phyloP scores from a whole-genome alignment of 30 jellyfish, hydroid and myxozoan genomes.

The Pseudorhiza aurosa region DNA sequence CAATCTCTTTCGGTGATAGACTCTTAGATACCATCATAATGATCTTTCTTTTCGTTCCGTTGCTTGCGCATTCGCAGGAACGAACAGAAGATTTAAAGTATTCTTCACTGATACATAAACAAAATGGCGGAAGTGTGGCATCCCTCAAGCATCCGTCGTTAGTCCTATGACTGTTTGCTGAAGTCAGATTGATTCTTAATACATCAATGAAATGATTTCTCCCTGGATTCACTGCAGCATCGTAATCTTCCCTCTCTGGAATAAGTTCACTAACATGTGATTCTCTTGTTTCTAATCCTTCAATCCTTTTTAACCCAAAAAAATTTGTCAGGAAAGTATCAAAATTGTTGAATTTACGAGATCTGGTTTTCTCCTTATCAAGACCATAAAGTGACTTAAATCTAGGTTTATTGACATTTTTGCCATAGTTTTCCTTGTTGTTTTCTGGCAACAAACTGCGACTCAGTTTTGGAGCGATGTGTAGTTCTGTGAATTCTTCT shows the following conservation, averaged over 20 bases:
- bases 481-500: slow-evolving; percentile 69
- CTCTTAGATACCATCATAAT: slow-evolving; percentile 9
- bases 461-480: slow-evolving; percentile 39
- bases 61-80: not conserved
- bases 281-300: too few species aligned
- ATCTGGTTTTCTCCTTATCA: not conserved
- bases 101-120: not conserved
- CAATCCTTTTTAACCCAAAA: not conserved
- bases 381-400: not conserved
- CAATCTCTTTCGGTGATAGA: slow-evolving; percentile 38
- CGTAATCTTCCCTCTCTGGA: not conserved
- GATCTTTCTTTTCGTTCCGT: not conserved
- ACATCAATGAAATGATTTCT: slow-evolving; percentile 16
- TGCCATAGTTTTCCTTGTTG: not conserved
- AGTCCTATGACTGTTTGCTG: not conserved
- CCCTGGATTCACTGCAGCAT: not conserved
- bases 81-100: not conserved
- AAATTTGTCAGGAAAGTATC: not conserved
- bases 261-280: not conserved
- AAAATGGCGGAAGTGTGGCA: slow-evolving; percentile 5
- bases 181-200: slow-evolving; percentile 28
- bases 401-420: not conserved
- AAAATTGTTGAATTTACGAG: not conserved
- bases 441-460: not conserved
- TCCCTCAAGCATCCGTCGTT: not conserved